These are phyloP conservation scores for Zaprionus gabonicus DNA, from an alignment of 1,140 invertebrate genomes.

Conservation along the genomic window DNA sequence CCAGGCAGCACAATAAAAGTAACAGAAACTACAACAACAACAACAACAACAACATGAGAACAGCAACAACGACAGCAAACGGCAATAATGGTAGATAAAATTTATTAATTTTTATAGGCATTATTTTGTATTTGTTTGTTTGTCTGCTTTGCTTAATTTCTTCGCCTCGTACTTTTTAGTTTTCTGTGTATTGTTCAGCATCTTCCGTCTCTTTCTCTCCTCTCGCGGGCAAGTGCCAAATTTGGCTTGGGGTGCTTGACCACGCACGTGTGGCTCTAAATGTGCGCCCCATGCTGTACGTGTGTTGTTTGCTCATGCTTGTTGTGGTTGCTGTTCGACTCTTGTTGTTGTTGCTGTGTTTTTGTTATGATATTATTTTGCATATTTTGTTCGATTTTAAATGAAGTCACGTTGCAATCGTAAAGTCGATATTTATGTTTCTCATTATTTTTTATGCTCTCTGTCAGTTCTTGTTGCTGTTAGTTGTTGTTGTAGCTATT, in stretches of 20 bases:
- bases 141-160: conserved; percentile 29
- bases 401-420: conserved; percentile 82
- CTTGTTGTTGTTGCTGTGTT: conserved; percentile 17
- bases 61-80: conserved; percentile 16
- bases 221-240: conserved; percentile 67
- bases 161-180: conserved; percentile 18
- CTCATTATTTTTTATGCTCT: conserved; percentile 82
- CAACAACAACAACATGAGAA: conserved; percentile 21
- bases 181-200: background rate
- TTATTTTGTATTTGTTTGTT: conserved; percentile 61
- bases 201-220: conserved; percentile 37
- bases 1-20: conserved; percentile 37
- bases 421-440: conserved; percentile 82
- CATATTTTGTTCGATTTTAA: conserved; percentile 82
- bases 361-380: conserved; percentile 65
- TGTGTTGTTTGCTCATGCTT: conserved; percentile 18
- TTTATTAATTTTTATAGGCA: conserved; percentile 78
- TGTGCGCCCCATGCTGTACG: conserved; percentile 46
- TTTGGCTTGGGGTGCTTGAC: conserved; percentile 78
- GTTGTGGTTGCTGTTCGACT: background rate
- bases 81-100: conserved; percentile 59
- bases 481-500: conserved; percentile 32
- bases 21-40: conserved; percentile 33
- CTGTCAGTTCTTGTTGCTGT: conserved; percentile 47
- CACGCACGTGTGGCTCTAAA: conserved; percentile 65